phyloP scores from a whole-genome alignment of 2,113 vertebrate species.

The Pseudorasbora parva region DNA sequence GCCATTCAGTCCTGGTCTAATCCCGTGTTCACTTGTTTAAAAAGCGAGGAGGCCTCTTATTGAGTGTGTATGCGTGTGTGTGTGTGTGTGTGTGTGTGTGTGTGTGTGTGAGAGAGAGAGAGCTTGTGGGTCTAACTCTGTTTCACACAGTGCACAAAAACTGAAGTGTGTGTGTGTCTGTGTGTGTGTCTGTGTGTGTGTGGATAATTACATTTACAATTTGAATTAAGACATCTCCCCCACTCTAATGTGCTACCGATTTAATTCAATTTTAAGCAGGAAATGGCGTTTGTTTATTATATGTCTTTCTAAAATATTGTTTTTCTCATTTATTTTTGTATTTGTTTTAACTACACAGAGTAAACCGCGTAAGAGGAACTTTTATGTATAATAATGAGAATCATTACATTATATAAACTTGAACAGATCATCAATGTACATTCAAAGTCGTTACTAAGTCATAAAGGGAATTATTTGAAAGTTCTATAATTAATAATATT shows the following conservation, averaged over 20 bases:
- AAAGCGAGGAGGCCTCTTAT: slow-evolving; percentile 24
- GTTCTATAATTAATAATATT: not conserved
- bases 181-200: slow-evolving; percentile 26
- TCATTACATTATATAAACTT: not conserved
- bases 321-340: not conserved
- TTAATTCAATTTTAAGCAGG: slow-evolving; percentile 22
- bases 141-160: slow-evolving; percentile 35
- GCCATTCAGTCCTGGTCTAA: slow-evolving; percentile 60
- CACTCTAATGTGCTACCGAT: slow-evolving; percentile 10
- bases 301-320: not conserved
- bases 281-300: slow-evolving; percentile 7
- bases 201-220: slow-evolving; percentile 31
- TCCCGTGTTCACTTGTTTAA: slow-evolving; percentile 58
- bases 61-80: slow-evolving; percentile 20
- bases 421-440: not conserved
- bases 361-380: not conserved
- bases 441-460: not conserved
- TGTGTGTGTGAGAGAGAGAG: not conserved
- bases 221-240: slow-evolving; percentile 27
- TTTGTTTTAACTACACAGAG: not conserved
- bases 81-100: slow-evolving; percentile 36
- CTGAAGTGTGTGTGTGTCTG: slow-evolving; percentile 23
- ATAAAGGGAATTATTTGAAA: too few relatives aligned
- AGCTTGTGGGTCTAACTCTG: slow-evolving; percentile 23
- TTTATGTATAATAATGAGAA: not conserved